Evolutionary conservation across 2,888 invertebrate species (phyloP), one percentile per base, ranked within the genome.

Genomic region (Actias luna): DNA sequence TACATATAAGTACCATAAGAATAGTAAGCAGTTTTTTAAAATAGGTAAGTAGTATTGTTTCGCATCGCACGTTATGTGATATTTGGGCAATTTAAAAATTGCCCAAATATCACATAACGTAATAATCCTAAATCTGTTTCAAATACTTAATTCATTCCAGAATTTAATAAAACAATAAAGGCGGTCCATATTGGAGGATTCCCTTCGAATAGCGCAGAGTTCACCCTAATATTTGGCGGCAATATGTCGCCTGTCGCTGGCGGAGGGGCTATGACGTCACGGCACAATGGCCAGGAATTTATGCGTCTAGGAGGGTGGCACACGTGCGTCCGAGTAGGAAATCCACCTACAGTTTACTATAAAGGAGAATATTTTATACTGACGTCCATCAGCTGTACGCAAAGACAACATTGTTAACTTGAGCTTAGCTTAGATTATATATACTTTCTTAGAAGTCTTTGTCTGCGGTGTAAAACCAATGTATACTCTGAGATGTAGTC

Each of bases 271-370:
- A 71, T 77, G 78, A 78, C 78, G 81, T 79, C 82, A 78, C 69
- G 59, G 70, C 65, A 82, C 83, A 85, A 85, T 85, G 78, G 79
- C 76, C 74, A 73, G 68, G 75, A 85, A 88, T 88, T 88, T 88
- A 87, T 87, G 84, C 85, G 85, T 83, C 80, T 82, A 79, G 73
- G 74, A 76, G 85, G 83, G 80, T 71, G 78, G 64, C 74, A 79
- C 87, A 88, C 87, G 87, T 88, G 87, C 81, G 72, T 64, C 61
- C 46, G 36, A 59, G 63, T 74, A 66, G 66, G 73, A 78, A 75
- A 69, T 68, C 81, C 69, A 76, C 63, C 46, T 50, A 50, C 46
- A 50, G 46, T 50, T 50, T 10, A 50, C 12, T 50, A 50, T 50
- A 50, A 25, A 22, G 12, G 18, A 50, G 12, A 50, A 22, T 46